Percentiles rank a stretch among this genome's conserved stretches.
Conservation (phyloP, 2,888 invertebrate species). For the Macrostomum cliftonense region DNA sequence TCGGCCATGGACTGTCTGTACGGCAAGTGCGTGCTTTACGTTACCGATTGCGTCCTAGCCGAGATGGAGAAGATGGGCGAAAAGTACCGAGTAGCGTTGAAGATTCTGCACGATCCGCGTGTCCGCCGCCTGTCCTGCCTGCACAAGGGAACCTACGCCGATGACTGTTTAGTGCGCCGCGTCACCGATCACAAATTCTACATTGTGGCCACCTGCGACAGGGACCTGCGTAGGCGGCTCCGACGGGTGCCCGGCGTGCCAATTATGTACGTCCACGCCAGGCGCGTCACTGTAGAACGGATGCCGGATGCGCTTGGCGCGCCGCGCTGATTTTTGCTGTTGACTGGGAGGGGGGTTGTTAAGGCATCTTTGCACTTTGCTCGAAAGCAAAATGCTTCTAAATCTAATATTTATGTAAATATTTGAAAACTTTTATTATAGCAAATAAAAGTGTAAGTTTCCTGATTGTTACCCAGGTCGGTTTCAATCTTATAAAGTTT, state of each 20-base stretch:
- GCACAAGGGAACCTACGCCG: constrained; percentile 95
- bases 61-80: constrained; percentile 89
- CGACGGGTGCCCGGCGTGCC: constrained; percentile 95
- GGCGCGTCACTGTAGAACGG: constrained; percentile 53
- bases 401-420: too few species aligned
- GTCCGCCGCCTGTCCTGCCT: constrained; percentile 78
- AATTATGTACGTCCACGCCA: constrained; percentile 79
- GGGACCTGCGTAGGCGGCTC: constrained; percentile 78
- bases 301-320: constrained; percentile 98
- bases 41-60: constrained; percentile 90
- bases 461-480: too few species aligned
- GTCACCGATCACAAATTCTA: constrained; percentile 94
- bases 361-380: too few species aligned
- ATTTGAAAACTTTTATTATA: too few species aligned
- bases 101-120: constrained; percentile 76
- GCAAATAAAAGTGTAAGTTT: too few species aligned
- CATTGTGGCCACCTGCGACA: constrained; percentile 96
- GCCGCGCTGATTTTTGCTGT: constrained; percentile 37
- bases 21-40: constrained; percentile 85
- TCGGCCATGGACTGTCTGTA: constrained; percentile 98
- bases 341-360: too few species aligned
- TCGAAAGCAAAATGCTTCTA: too few species aligned
- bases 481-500: too few species aligned
- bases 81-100: constrained; percentile 78
- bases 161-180: constrained; percentile 86